Percentiles rank a stretch among this genome's conserved stretches.
Conservation (phyloP, 2,797 vertebrate species). For the Rhincodon typus region DNA sequence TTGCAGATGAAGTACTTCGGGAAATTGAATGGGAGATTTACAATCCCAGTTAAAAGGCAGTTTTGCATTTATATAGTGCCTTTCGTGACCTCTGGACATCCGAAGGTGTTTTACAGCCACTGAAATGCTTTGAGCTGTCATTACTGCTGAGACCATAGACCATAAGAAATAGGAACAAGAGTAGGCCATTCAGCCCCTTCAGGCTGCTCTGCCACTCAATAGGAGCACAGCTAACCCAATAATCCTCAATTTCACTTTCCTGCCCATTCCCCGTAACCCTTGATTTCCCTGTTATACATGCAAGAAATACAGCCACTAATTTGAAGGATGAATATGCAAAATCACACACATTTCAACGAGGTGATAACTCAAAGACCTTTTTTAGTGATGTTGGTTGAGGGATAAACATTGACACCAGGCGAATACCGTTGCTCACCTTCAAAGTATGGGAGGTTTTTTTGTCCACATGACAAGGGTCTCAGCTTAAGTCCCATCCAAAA, state of each 20-base stretch:
- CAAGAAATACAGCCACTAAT: not conserved
- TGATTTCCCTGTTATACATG: not conserved
- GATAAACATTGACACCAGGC: not conserved
- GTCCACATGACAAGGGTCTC: not conserved
- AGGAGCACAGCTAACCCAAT: too few relatives aligned
- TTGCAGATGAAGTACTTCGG: not conserved
- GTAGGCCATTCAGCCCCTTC: too few relatives aligned
- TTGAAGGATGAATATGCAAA: not conserved
- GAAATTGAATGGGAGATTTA: not conserved
- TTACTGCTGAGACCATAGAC: not conserved
- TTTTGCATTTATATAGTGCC: not conserved
- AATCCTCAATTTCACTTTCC: too few relatives aligned
- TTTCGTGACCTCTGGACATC: not conserved
- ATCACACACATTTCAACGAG: not conserved
- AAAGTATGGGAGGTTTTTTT: not conserved
- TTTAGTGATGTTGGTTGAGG: not conserved
- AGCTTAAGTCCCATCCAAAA: not conserved
- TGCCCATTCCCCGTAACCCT: too few relatives aligned
- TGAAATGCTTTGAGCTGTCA: not conserved
- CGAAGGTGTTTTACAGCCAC: not conserved
- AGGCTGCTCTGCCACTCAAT: too few relatives aligned
- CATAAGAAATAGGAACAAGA: too few relatives aligned
- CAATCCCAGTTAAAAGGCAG: not conserved
- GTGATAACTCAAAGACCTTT: not conserved
- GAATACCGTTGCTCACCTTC: not conserved